Base-by-base conservation (phyloP, 2,797 vertebrate species). In the Phrynocephalus vlangalii region DNA sequence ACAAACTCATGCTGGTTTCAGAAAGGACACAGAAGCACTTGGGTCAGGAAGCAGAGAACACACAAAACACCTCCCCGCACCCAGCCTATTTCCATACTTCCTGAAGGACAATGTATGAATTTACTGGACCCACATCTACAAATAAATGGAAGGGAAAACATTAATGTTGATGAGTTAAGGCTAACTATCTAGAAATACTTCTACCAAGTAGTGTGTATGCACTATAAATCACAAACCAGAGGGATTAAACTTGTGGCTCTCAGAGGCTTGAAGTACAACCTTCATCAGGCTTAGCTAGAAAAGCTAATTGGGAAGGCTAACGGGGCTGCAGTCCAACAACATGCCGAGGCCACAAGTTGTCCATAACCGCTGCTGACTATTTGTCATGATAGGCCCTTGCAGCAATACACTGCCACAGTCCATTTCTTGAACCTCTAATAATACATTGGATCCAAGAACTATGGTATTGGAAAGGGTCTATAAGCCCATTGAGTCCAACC, bases 1-100 rank as follows among this genome's bases (percentile, higher is more conserved):
- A 99, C 98, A 96, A 99, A 99, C 63, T 99, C 98, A 88, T 99
- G 99, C 99, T 99, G 89, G 85, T 90, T 50, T 84, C 30, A 20
- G 78, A 92, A 79, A 66, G 48, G 93, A 79, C 90, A 28, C 82
- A 73, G 85, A 76, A 22, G 80, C 0, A 33, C 0, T 76, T 4
- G 6, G 50, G n/a, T 93, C 60, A 93, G 80, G 16, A 44, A 2
- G 68, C 5, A 68, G 2, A 20, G 79, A 11, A n/a, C 0, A 22
- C 38, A 67, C 20, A 48, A 10, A 18, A 6, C 13, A 66, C 68
- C 8, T 71, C 15, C 16, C n/a, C 82, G 0, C 0, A 2, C 15
- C 56, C 67, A 50, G 9, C 26, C 28, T 30, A n/a, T 73, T 33
- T 76, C 22, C n/a, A 6, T n/a, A 75, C 56, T 26, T 33, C 1